These are phyloP conservation scores for Erinaceus europaeus DNA, from an alignment of 2,113 vertebrate genomes.

Conservation along the genomic window DNA sequence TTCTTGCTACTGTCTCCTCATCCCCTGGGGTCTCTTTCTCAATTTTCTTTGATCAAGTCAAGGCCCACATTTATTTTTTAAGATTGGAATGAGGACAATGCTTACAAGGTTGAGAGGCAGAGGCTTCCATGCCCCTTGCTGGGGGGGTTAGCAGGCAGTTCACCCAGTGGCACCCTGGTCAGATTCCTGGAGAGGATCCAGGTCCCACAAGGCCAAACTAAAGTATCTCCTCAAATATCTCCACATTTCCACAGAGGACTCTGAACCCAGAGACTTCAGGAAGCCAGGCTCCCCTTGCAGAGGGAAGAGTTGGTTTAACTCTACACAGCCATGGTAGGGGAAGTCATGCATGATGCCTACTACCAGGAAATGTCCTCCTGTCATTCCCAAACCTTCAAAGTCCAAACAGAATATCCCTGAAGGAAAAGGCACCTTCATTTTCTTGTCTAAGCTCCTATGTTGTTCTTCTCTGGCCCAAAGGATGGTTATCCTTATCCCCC, in stretches of 20 bases:
- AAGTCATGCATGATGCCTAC: background rate
- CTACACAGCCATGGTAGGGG: fast-evolving
- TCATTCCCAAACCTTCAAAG: background rate
- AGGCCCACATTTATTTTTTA: background rate
- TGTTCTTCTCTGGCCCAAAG: background rate
- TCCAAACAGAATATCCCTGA: background rate
- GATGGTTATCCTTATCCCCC: background rate
- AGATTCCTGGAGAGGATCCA: background rate
- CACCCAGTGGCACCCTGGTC: fast-evolving
- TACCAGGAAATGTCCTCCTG: background rate
- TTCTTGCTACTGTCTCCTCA: background rate
- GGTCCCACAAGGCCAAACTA: background rate
- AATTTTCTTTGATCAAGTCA: background rate
- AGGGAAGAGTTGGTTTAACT: background rate
- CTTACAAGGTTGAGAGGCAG: background rate
- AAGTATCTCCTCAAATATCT: background rate
- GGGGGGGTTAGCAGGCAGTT: too few relatives aligned
- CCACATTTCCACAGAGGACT: background rate
- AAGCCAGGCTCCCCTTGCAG: background rate
- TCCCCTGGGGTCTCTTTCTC: background rate
- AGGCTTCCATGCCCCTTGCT: background rate
- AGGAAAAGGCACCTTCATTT: fast-evolving
- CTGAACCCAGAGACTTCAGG: background rate
- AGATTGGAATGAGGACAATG: background rate
- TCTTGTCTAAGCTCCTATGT: background rate